Evolutionary conservation across 2,797 vertebrate species (phyloP).

Genomic region (Eurystomus glaucurus): DNA sequence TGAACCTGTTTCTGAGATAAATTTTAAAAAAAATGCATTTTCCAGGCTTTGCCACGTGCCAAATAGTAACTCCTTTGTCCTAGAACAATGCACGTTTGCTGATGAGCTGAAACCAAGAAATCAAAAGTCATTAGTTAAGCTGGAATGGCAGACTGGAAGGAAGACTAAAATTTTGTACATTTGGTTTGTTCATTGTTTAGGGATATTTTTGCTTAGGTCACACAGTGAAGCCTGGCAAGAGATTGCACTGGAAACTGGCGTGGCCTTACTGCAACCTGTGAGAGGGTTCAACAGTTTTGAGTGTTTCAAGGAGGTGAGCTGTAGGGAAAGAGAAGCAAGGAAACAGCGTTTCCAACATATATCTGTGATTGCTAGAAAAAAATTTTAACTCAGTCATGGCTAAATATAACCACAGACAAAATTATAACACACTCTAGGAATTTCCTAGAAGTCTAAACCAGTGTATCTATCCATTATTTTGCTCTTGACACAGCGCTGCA

Average conservation of each 20-base stretch:
- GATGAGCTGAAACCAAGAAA: constrained; percentile 21
- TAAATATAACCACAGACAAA: neutral
- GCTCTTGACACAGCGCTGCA: neutral
- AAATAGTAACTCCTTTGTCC: constrained; percentile 61
- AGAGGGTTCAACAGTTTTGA: neutral
- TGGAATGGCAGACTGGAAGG: constrained; percentile 34
- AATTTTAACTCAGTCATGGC: neutral
- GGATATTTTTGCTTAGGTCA: constrained; percentile 8
- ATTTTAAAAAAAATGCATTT: constrained; percentile 48
- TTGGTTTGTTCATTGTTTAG: constrained; percentile 20
- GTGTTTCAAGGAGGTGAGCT: neutral
- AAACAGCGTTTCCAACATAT: neutral
- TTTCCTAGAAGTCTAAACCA: neutral
- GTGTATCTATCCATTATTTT: neutral
- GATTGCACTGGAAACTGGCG: neutral
- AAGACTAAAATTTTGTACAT: neutral
- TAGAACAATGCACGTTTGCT: constrained; percentile 23
- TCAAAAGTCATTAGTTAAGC: constrained; percentile 24
- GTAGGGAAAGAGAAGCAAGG: neutral
- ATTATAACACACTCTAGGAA: neutral
- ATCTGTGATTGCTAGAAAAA: neutral
- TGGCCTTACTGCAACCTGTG: neutral
- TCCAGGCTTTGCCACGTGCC: constrained; percentile 23
- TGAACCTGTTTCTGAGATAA: constrained; percentile 10
- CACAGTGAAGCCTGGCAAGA: neutral